Evolutionary conservation across 1,140 invertebrate genomes (phyloP), one percentile per base, ranked within the genome.

Genomic region (Bilobella aurantiaca): DNA sequence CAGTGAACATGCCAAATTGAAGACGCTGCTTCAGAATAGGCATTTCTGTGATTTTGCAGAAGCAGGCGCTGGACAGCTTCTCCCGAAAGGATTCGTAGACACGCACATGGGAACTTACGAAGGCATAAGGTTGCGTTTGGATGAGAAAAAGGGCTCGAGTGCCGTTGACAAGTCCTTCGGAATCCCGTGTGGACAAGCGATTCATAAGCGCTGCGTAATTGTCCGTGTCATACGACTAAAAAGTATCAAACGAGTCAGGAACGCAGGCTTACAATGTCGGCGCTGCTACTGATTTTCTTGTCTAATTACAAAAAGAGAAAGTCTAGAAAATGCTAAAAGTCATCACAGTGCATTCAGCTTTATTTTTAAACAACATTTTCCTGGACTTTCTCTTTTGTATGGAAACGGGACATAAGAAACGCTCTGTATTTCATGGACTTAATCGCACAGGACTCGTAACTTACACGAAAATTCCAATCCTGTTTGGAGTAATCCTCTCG

Each of bases 31-130:
- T 62, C 14, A 73, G 49, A 23, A 73, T 30, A 1, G 14, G 47
- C 18, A 73, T 1, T 53, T 73, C 68, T 23, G 63, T 67, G 1
- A 70, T 49, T 1, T 18, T 28, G 32, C 71, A 73, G 42, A 73
- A 67, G 34, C 62, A 53, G 8, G 46, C 42, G 3, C 58, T 29
- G 21, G 60, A 47, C 18, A 3, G 21, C 2, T 0, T 58, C 1
- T 2, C 5, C 29, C 49, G 58, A 1, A 67, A 47, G 0, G 53
- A 31, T 30, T 71, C 66, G 28, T 68, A 68, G 27, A 68, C 61
- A 29, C 57, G 47, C 53, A 67, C 64, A 23, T 58, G 56, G 1
- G 63, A 28, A 30, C 66, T 64, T 3, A 73, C 59, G 28, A 68
- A 69, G 0, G 68, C 71, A 42, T 68, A 73, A n/a, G 49, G 63